Percentiles rank a stretch among this genome's conserved stretches.
phyloP scores from a whole-genome alignment of 1,140 invertebrate species.

The Sinella curviseta region DNA sequence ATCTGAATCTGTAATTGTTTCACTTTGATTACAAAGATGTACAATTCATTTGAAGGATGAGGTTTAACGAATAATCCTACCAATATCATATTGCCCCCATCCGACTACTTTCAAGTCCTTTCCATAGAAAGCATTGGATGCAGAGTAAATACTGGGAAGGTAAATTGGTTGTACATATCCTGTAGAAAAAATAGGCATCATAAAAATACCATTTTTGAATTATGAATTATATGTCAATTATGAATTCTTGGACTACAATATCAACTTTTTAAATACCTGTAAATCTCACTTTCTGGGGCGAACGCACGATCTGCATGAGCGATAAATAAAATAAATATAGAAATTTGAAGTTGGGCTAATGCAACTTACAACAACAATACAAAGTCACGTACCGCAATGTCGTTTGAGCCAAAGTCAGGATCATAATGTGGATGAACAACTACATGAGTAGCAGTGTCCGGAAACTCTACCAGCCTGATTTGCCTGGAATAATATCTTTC shows the following conservation, averaged over 20 bases:
- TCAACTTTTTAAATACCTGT: conserved; percentile 26
- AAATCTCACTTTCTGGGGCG: conserved; percentile 26
- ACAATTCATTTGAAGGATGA: too few relatives aligned
- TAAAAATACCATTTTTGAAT: background rate
- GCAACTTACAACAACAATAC: background rate
- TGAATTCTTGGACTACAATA: background rate
- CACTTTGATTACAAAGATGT: too few relatives aligned
- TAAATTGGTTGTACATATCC: conserved; percentile 44
- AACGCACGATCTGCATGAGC: conserved; percentile 25
- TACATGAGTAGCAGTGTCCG: conserved; percentile 29
- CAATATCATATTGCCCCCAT: conserved; percentile 37
- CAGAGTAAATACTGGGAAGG: conserved; percentile 37
- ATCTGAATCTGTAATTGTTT: background rate
- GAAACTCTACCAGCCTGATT: conserved; percentile 23
- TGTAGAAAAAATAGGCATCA: background rate
- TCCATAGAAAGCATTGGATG: conserved; percentile 37
- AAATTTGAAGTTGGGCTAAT: background rate
- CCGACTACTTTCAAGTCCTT: conserved; percentile 39
- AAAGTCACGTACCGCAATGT: conserved; percentile 35
- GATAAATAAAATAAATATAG: background rate
- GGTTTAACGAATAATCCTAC: too few relatives aligned
- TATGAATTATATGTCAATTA: background rate
- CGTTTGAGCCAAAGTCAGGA: conserved; percentile 32
- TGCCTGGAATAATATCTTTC: conserved; percentile 39
- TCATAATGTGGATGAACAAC: conserved; percentile 41